Percentiles rank a stretch among this genome's conserved stretches.
These are phyloP conservation scores for Meloe dianella DNA, from an alignment of 2,888 invertebrate genomes.

Conservation along the genomic window DNA sequence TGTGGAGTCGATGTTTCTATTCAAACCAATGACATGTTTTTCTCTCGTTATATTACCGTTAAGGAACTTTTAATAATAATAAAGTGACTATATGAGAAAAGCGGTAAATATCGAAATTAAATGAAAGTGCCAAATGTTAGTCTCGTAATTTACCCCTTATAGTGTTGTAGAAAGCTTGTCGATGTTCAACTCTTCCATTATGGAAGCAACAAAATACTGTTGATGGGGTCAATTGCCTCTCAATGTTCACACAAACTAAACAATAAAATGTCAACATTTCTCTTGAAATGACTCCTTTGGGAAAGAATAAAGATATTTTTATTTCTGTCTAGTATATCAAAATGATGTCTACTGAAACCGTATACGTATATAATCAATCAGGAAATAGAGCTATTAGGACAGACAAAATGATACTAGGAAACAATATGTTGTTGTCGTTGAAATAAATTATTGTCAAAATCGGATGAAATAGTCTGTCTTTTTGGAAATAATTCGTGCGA, in stretches of 20 bases:
- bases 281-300: neutral
- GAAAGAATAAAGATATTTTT: neutral
- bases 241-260: neutral
- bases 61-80: too few relatives aligned
- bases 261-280: neutral
- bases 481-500: too few relatives aligned
- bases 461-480: too few relatives aligned
- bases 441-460: neutral
- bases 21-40: too few relatives aligned
- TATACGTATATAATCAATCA: neutral
- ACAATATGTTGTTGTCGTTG: neutral
- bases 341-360: neutral
- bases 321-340: neutral
- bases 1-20: too few relatives aligned
- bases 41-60: too few relatives aligned
- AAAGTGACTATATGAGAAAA: neutral
- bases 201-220: neutral
- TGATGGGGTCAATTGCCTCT: slow-evolving; percentile 11
- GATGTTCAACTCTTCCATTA: neutral
- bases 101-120: neutral
- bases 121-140: neutral
- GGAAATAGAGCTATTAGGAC: neutral
- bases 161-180: slow-evolving; percentile 1
- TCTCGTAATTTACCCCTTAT: neutral
- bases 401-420: neutral